These are phyloP conservation scores for Camelus dromedarius DNA, from an alignment of 2,113 vertebrate species.

Conservation along the genomic window DNA sequence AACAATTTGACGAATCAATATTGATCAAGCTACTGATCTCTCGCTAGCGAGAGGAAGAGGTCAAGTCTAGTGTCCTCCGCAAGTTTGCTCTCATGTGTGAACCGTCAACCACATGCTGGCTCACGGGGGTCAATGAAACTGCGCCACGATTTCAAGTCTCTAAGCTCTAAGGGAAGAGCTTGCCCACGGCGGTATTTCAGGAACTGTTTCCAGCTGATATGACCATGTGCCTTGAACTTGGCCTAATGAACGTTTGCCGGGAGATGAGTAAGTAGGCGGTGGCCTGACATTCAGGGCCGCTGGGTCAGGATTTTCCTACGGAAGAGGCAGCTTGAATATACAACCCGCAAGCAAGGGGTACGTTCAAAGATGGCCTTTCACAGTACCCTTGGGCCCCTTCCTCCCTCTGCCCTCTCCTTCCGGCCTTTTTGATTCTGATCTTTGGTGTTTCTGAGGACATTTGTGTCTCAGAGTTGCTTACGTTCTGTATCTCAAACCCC, in stretches of 20 bases:
- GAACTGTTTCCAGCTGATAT: background rate
- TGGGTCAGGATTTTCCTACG: background rate
- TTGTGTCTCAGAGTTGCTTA: background rate
- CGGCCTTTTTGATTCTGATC: background rate
- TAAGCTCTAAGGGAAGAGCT: background rate
- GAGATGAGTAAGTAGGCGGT: background rate
- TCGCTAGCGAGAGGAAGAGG: background rate
- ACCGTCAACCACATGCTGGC: background rate
- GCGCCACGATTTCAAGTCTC: background rate
- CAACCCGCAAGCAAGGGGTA: background rate
- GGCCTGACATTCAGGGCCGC: background rate
- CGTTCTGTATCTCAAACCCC: background rate
- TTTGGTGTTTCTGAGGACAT: background rate
- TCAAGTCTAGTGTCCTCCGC: background rate
- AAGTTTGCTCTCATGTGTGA: background rate
- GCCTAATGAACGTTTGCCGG: background rate
- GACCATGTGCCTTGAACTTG: background rate
- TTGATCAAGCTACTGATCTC: background rate
- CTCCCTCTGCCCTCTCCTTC: background rate
- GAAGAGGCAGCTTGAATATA: background rate
- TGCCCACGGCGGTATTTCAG: background rate
- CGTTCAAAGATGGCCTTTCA: background rate
- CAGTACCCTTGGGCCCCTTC: background rate
- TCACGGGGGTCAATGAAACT: background rate
- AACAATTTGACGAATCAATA: background rate